Evolutionary conservation across 2,888 invertebrate genomes (phyloP), one percentile per base, ranked within the genome.

Genomic region (Myathropa florea): DNA sequence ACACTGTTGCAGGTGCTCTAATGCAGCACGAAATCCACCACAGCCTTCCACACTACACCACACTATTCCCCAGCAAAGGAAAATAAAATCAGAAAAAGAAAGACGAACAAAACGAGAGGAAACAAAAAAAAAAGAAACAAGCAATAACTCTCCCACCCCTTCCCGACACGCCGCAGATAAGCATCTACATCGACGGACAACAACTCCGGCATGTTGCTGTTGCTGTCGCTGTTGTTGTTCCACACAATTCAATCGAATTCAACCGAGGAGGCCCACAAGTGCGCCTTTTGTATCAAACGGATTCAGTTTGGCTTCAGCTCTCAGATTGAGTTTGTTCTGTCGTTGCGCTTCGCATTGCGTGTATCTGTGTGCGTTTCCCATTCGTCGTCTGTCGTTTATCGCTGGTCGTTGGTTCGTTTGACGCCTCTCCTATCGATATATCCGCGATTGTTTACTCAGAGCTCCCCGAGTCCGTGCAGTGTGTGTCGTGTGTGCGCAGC

Each of bases 211-310:
- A 21, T 73, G 81, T 82, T 77, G 72, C 75, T 75, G 57, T 28
- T 73, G 4, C 30, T 61, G 61, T 28, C 12, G 28, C 36, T 81
- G 75, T 81, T 85, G 86, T 83, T 86, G 86, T 86, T 86, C 86
- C 83, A 86, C 71, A 82, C 82, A 79, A 75, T 86, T 86, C 86
- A 86, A 86, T 86, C 86, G 83, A 83, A 83, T 86, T 86, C 82
- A 86, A 86, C 86, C 86, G 71, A 65, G 70, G 79, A 79, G 78
- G 86, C 79, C 83, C 83, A 86, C 83, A 83, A 86, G 86, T 86
- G 86, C 86, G 86, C 83, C 83, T 86, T 86, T 86, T 83, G 83
- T 75, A 83, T 71, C 61, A 23, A 59, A 65, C 70, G 67, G 70
- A 60, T 86, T 83, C 83, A 86, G 86, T 86, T 75, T 65, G 78